Base-by-base conservation (phyloP, 2,888 invertebrate genomes). In the Lasioglossum vierecki region DNA sequence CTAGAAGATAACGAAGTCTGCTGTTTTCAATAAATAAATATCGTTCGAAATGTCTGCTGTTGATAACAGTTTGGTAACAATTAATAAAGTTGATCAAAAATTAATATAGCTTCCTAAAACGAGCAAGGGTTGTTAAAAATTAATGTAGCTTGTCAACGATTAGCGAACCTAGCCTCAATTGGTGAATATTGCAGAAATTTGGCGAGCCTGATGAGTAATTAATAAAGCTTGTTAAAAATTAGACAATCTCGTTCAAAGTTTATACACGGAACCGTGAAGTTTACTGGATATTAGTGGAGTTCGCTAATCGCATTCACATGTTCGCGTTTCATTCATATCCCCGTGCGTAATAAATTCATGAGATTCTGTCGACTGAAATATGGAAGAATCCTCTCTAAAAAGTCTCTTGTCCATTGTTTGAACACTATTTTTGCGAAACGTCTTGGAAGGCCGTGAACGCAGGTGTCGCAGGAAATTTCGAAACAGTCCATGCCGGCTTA, bases 381-480 rank as follows among this genome's bases (percentile, higher is more conserved):
- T 35, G 66, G 35, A 35, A 35, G 35, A 35, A 13, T 13, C n/a
- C 30, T 15, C 41, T 13, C 72, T 26, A n/a, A n/a, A 9, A 46
- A 63, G 44, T 35, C 49, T 8, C 18, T 11, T 26, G n/a, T n/a
- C 22, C 70, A 79, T 82, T 79, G 79, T 79, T 46, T 13, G 4
- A 44, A 9, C 26, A 18, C 18, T n/a, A 26, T 72, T 63, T 70
- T 74, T 74, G 57, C 81, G 75, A 63, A 78, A 78, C 15, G 35
- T n/a, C 75, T 35, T 66, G 76, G 80, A 76, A 86, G 77, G 79
- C 73, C 72, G 39, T 44, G 66, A 26, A 57, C 63, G 63, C 77
- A 82, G 76, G 84, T 86, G 84, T 88, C 83, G 73, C 76, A 83
- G 83, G 79, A 87, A 85, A 87, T 89, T 88, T 90, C 87, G 89